Evolutionary conservation across 2,888 invertebrate species (phyloP).

Genomic region (Omphaloscelis lunosa): DNA sequence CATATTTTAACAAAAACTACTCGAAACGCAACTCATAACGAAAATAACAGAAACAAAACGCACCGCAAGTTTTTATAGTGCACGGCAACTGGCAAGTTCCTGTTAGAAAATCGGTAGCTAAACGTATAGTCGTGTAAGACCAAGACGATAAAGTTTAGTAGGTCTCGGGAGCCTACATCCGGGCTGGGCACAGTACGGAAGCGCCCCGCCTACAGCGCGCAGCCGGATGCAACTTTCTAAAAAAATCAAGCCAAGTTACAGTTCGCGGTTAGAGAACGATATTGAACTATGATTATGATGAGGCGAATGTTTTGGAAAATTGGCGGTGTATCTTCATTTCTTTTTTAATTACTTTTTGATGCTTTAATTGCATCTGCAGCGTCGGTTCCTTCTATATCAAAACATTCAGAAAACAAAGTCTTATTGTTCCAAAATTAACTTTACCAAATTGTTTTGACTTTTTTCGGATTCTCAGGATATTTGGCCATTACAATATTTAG

Average conservation of each 20-base stretch:
- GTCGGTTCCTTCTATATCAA: background rate
- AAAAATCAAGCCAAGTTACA: constrained; percentile 84
- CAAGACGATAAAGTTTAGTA: constrained; percentile 74
- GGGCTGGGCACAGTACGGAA: constrained; percentile 82
- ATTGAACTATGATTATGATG: constrained; percentile 59
- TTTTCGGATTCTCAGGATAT: background rate
- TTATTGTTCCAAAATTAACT: background rate
- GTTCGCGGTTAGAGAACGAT: constrained; percentile 66
- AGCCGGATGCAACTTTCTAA: constrained; percentile 90
- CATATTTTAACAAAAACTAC: background rate
- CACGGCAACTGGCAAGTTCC: constrained; percentile 47
- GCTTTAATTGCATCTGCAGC: background rate
- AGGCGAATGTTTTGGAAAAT: constrained; percentile 31
- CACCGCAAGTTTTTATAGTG: constrained; percentile 29
- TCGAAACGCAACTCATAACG: background rate
- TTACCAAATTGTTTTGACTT: background rate
- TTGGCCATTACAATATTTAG: background rate
- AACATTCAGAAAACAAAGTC: constrained; percentile 4
- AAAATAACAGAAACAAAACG: constrained; percentile 3
- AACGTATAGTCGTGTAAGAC: constrained; percentile 53
- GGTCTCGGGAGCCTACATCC: constrained; percentile 83
- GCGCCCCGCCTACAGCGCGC: constrained; percentile 80
- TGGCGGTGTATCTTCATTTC: constrained; percentile 12
- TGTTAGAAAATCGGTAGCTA: constrained; percentile 61
- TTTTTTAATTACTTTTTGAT: background rate